Percentiles rank a stretch among this genome's conserved stretches.
Conservation (phyloP, 1,140 invertebrate species). For the Coenobita brevimanus region DNA sequence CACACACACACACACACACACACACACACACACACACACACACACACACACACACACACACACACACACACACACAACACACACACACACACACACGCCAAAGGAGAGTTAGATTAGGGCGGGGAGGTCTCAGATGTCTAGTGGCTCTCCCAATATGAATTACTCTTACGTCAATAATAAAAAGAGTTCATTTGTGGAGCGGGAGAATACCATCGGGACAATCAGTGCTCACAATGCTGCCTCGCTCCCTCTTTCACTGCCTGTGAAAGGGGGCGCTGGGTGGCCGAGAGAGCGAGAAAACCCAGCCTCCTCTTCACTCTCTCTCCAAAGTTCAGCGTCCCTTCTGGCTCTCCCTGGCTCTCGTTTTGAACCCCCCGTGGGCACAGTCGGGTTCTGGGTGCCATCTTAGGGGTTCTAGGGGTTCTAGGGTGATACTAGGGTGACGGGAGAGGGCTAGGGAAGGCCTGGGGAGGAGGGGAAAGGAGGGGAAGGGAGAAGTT, state of each 20-base stretch:
- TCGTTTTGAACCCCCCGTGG: background rate
- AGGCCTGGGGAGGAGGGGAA: background rate
- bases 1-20: background rate
- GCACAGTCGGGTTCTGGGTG: background rate
- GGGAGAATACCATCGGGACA: slow-evolving; percentile 56
- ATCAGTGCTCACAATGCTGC: slow-evolving; percentile 61
- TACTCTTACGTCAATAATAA: slow-evolving; percentile 61
- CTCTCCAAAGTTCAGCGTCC: slow-evolving; percentile 24
- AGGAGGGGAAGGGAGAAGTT: slow-evolving; percentile 14
- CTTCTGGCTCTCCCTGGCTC: background rate
- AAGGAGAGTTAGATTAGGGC: background rate
- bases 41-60: background rate
- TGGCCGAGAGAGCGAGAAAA: slow-evolving; percentile 17
- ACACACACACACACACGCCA: too few species aligned
- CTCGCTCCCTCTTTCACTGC: slow-evolving; percentile 41
- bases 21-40: background rate
- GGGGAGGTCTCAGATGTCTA: slow-evolving; percentile 44
- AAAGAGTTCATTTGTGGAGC: slow-evolving; percentile 66
- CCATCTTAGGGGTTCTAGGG: background rate
- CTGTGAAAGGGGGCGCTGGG: slow-evolving; percentile 49
- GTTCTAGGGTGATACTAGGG: background rate
- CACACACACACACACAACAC: too few species aligned
- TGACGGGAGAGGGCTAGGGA: background rate
- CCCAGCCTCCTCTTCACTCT: slow-evolving; percentile 24
- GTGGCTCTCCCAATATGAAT: slow-evolving; percentile 37